Base-by-base conservation (phyloP, 1,140 invertebrate species). In the Halesus radiatus region DNA sequence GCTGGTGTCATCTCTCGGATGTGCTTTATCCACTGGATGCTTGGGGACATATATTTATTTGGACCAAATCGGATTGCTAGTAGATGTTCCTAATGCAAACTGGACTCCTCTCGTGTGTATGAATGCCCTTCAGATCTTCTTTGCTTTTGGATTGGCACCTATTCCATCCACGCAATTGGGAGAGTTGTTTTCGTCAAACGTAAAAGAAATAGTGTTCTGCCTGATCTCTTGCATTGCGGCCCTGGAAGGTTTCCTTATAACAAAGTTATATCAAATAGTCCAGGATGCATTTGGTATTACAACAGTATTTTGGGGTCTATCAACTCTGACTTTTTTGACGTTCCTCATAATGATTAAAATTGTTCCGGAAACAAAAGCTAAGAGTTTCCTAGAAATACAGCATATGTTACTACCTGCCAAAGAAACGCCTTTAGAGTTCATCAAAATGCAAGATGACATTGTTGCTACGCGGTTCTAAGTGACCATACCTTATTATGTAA, bases 301-400 rank as follows among this genome's bases (percentile, higher is more conserved):
- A 5, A 58, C 37, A 18, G 82, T 83, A 6, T 83, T 83, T 74
- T 83, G 79, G 79, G 62, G 77, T 13, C 76, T 83, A 7, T 83
- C 82, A 20, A 7, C 26, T 45, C 13, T 83, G 16, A 83, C 82
- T n/a, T 70, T 83, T 29, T 26, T 79, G 13, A 58, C 66, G 23
- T 74, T 81, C 22, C 20, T 81, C 2, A 52, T 50, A 8, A 79
- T 83, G 73, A 56, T 62, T 22, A 73, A 58, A 23, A 52, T 81
- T 6, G 74, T 79, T 20, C 82, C 82, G 1, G 82, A 83, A 81
- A 81, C 82, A 2, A 83, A 83, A 80, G 77, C 76, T 0, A 83
- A 81, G 45, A 81, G 80, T 50, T 83, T 83, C 50, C 60, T 83
- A 15, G 82, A 83, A 58, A 83, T 83, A 29, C 82, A 83, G 76